Evolutionary conservation across 1,140 invertebrate genomes (phyloP), one percentile per base, ranked within the genome.

Genomic region (Drosophila ambigua): DNA sequence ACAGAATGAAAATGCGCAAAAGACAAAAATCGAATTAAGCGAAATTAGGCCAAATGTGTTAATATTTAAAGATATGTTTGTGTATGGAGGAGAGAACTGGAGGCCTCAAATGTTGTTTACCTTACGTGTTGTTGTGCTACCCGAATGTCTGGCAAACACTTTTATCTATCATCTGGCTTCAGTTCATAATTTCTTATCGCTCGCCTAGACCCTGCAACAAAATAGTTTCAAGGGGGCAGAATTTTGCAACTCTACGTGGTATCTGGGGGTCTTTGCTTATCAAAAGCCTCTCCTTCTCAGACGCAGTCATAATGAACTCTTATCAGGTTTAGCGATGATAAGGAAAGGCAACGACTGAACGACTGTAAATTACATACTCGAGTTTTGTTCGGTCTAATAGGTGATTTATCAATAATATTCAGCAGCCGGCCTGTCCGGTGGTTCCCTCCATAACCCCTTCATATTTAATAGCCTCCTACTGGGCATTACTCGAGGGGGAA

Each of bases 21-120:
- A 48, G 26, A 64, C 43, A 26, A 16, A 39, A 58, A 23, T 53
- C 16, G 16, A 39, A 45, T 41, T 64, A 51, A 45, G 44, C 39
- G 54, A 71, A 82, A 72, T 63, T 84, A 74, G 71, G 52, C 60
- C 61, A 79, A 52, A 62, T 65, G 58, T 84, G 76, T 46, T 75
- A 84, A 83, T 66, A 64, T 44, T 62, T 61, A 43, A 23, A 50
- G 15, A 48, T 20, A 20, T 20, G 20, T n/a, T 20, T 57, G 43
- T 35, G n/a, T 35, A 8, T 28, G 28, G 51, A 15, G 7, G 35
- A 16, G 28, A 4, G 13, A 20, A 11, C 48, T 15, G 20, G 31
- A 5, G 13, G 13, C n/a, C 41, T 16, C n/a, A 72, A 65, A 48
- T 52, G 51, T 65, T 81, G 69, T 81, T 78, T 83, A 83, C 74